Percentiles rank a stretch among this genome's conserved stretches.
phyloP scores from a whole-genome alignment of 1,140 invertebrate genomes.

The Nasonia vitripennis region DNA sequence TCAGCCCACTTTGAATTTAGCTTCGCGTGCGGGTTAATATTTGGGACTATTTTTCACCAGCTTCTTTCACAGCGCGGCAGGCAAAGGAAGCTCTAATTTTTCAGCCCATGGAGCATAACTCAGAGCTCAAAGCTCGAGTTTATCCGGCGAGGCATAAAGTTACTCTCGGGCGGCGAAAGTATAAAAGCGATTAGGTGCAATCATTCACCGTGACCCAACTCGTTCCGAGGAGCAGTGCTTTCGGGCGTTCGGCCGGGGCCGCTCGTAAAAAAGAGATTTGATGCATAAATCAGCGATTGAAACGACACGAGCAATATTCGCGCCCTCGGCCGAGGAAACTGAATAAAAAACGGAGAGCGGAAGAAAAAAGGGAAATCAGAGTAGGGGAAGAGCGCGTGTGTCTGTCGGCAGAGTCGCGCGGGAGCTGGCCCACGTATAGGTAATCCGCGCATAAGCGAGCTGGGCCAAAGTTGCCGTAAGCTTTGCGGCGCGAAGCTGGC shows the following conservation, averaged over 20 bases:
- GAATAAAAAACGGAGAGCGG: conserved; percentile 16
- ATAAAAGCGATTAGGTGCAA: conserved; percentile 34
- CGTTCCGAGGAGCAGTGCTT: not conserved
- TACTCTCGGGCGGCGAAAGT: conserved; percentile 17
- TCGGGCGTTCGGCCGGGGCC: not conserved
- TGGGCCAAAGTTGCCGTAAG: not conserved
- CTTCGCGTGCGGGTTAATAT: too few relatives aligned
- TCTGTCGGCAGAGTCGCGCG: too few relatives aligned
- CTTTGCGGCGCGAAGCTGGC: conserved; percentile 26
- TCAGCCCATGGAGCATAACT: conserved; percentile 25
- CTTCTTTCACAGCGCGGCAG: not conserved
- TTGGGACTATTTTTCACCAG: too few relatives aligned
- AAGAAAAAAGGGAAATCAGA: not conserved
- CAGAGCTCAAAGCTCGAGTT: not conserved
- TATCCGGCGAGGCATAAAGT: conserved; percentile 17
- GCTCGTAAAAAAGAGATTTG: conserved; percentile 34
- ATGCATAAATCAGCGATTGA: conserved; percentile 37
- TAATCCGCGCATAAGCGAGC: conserved; percentile 10
- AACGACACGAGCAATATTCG: conserved; percentile 30
- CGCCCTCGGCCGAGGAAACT: not conserved
- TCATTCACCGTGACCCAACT: conserved; percentile 27
- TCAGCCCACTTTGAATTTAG: not conserved
- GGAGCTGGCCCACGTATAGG: not conserved
- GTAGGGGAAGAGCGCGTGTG: not conserved
- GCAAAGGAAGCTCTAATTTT: conserved; percentile 6